phyloP scores from a whole-genome alignment of 2,888 invertebrate genomes.

The Caenorhabditis panamensis region DNA sequence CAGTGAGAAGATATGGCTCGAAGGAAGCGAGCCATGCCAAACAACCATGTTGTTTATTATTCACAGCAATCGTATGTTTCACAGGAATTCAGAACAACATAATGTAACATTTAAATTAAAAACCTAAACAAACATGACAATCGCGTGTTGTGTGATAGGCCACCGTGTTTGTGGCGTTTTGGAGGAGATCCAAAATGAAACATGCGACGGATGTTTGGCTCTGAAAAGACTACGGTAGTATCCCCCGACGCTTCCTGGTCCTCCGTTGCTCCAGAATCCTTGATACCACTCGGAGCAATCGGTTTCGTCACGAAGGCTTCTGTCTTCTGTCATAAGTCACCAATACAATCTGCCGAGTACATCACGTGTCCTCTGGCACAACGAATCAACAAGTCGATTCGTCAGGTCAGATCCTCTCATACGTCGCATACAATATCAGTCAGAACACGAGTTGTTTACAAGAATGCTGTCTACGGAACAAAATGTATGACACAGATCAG shows the following conservation, averaged over 20 bases:
- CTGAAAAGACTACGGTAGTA: no score
- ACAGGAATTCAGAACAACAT: not conserved
- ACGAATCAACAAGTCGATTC: not conserved
- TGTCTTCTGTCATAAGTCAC: constrained; percentile 16
- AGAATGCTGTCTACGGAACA: not conserved
- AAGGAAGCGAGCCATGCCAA: constrained; percentile 7
- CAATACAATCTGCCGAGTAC: constrained; percentile 27
- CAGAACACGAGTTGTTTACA: constrained; percentile 26
- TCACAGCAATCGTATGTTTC: constrained; percentile 19
- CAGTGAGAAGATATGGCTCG: constrained; percentile 5
- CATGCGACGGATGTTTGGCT: no score
- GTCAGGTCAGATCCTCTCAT: not conserved
- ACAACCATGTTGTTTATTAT: constrained; percentile 11
- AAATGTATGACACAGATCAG: constrained; percentile 22
- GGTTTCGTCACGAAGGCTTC: constrained; percentile 15
- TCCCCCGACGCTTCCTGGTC: no score
- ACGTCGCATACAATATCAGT: constrained; percentile 12
- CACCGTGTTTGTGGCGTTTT: no score
- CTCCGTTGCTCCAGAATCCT: no score
- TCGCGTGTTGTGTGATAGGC: no score
- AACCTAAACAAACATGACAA: not conserved
- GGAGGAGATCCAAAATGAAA: no score
- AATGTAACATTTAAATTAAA: not conserved
- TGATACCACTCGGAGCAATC: not conserved
- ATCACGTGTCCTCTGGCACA: not conserved